Evolutionary conservation across 2,797 vertebrate genomes (phyloP).

Genomic region (Ciconia nigra): DNA sequence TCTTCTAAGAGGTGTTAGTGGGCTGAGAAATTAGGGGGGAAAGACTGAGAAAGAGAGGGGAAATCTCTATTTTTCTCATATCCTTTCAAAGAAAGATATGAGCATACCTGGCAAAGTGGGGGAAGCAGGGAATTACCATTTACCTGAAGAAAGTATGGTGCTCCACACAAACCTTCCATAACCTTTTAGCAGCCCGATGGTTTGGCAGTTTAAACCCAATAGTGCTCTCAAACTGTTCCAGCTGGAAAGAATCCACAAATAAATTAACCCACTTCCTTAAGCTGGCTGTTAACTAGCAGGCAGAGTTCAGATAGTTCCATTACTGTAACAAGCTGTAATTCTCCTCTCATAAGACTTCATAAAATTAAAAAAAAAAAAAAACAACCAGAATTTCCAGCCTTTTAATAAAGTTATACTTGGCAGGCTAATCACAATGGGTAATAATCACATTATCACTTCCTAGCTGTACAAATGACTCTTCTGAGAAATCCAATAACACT

Average conservation of each 20-base stretch:
- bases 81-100: background rate
- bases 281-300: background rate
- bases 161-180: slow-evolving; percentile 99
- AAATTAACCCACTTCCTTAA: slow-evolving; percentile 34
- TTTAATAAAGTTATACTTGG: background rate
- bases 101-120: background rate
- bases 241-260: slow-evolving; percentile 74
- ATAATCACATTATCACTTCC: background rate
- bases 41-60: background rate
- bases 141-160: slow-evolving; percentile 99
- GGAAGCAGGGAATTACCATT: background rate
- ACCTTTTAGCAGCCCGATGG: slow-evolving; percentile 91
- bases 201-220: slow-evolving; percentile 98
- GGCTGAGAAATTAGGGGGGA: background rate
- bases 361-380: background rate
- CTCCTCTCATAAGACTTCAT: background rate
- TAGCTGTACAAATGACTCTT: background rate
- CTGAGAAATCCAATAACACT: background rate
- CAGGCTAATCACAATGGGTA: background rate
- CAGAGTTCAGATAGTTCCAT: background rate
- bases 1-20: background rate
- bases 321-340: background rate
- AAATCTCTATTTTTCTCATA: background rate
- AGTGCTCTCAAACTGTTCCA: slow-evolving; percentile 97
- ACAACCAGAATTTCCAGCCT: background rate